Conservation (phyloP, 1,140 invertebrate species). For the Pseudomyrmex dendroicus region DNA sequence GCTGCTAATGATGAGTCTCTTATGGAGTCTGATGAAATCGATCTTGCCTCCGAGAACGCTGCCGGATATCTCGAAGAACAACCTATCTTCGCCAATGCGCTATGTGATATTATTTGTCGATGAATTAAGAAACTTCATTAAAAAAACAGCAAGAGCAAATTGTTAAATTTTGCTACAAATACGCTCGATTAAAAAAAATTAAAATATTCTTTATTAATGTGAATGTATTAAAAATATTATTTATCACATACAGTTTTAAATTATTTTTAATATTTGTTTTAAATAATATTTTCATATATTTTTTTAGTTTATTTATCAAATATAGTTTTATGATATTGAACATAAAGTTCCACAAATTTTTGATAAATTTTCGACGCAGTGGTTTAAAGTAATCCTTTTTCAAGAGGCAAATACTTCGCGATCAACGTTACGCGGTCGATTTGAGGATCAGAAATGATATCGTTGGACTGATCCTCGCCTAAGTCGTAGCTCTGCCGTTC, state of each 20-base stretch:
- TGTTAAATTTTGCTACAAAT: too few relatives aligned
- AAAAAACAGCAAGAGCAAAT: too few relatives aligned
- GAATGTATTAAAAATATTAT: too few relatives aligned
- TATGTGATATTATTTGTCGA: slow-evolving; percentile 72
- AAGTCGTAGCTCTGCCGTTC: slow-evolving; percentile 64
- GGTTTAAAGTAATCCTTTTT: slow-evolving; percentile 72
- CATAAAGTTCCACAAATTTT: background rate
- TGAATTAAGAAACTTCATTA: background rate
- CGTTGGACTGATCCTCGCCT: slow-evolving; percentile 73
- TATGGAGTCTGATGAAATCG: slow-evolving; percentile 73
- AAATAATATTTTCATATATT: too few relatives aligned
- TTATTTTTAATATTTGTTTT: too few relatives aligned
- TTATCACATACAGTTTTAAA: too few relatives aligned
- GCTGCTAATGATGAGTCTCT: slow-evolving; percentile 68
- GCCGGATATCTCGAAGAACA: slow-evolving; percentile 25
- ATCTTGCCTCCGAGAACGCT: slow-evolving; percentile 41
- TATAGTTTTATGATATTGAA: too few relatives aligned
- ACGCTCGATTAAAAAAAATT: too few relatives aligned
- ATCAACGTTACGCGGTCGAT: slow-evolving; percentile 49
- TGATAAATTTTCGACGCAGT: slow-evolving; percentile 21
- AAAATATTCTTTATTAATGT: too few relatives aligned
- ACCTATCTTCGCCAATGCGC: slow-evolving; percentile 52
- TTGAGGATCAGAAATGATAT: slow-evolving; percentile 77
- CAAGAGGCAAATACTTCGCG: slow-evolving; percentile 62
- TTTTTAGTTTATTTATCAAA: too few relatives aligned